Base-by-base conservation (phyloP, 2,888 invertebrate species). In the Carabus problematicus region DNA sequence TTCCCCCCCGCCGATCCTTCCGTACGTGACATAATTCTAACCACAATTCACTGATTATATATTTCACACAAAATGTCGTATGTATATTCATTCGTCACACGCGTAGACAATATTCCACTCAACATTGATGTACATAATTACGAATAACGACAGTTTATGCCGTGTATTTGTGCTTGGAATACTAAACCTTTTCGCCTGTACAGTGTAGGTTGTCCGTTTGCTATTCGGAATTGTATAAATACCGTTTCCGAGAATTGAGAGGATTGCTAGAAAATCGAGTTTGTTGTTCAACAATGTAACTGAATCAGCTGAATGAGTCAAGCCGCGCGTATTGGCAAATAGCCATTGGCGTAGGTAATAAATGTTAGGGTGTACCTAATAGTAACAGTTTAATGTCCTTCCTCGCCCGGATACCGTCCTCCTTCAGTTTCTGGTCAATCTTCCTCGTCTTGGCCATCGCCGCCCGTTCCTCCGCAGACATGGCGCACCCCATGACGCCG, bases 381-480 rank as follows among this genome's bases (percentile, higher is more conserved):
- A 99, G 88, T 77, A 99, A 87, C 77, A 99, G 88, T 86, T 99
- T 99, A 82, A 99, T 98, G 86, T 99, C 99, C 86, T 98, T 97
- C 79, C 97, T 97, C 72, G 98, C 97, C 84, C 96, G 96, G 79
- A 98, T 92, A 76, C 97, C 97, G 85, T 98, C 98, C 85, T 98
- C 98, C 85, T 98, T 98, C 78, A 99, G 87, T 84, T 95, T 94
- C 84, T 94, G 95, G 86, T 99, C 98, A 81, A 99, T 98, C 84
- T 93, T 92, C 85, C 95, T 94, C 87, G 95, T 97, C 84, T 98
- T 91, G 84, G 97, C 98, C 84, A 95, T 90, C 81, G 98, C 98
- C 82, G 95, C 96, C 86, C 98, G 90, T 87, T 99, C 98, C 86
- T 99, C 98, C 79, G 98, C 97, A 85, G 97, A 98, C 91, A 98